Conservation (phyloP, 2,888 invertebrate species). For the Aleiodes leptofemur region DNA sequence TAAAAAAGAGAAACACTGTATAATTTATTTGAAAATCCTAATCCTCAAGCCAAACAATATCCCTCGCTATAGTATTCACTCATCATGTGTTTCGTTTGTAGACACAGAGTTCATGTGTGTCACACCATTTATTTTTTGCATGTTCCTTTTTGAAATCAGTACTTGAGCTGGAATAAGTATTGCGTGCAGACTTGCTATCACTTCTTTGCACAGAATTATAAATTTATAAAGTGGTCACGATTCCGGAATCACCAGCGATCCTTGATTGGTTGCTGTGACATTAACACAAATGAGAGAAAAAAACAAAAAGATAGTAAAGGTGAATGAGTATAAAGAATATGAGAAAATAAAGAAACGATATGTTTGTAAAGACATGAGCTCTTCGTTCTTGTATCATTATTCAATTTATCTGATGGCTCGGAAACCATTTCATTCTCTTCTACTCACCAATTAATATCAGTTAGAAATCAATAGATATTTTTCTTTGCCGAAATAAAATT, state of each 20-base stretch:
- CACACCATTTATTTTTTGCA: constrained; percentile 38
- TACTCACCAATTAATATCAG: not conserved
- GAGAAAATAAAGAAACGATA: not conserved
- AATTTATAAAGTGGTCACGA: constrained; percentile 64
- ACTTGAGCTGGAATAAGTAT: constrained; percentile 36
- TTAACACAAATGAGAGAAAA: constrained; percentile 11
- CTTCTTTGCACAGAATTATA: constrained; percentile 63
- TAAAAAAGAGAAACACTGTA: constrained; percentile 59
- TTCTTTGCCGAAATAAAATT: not conserved
- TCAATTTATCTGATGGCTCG: constrained; percentile 31
- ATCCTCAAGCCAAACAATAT: constrained; percentile 23
- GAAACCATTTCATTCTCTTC: not conserved
- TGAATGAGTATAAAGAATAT: not conserved
- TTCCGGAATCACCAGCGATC: constrained; percentile 54
- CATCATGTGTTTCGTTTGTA: not conserved
- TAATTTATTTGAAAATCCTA: constrained; percentile 50
- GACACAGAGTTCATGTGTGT: constrained; percentile 25
- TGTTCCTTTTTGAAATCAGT: constrained; percentile 22
- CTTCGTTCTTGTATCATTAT: constrained; percentile 22
- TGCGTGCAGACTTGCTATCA: constrained; percentile 59
- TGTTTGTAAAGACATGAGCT: constrained; percentile 14
- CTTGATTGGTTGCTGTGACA: constrained; percentile 5
- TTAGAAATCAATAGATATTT: not conserved
- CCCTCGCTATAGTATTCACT: too few relatives aligned
- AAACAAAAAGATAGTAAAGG: constrained; percentile 1